Evolutionary conservation across 1,140 invertebrate species (phyloP).

Genomic region (Hypothenemus hampei): DNA sequence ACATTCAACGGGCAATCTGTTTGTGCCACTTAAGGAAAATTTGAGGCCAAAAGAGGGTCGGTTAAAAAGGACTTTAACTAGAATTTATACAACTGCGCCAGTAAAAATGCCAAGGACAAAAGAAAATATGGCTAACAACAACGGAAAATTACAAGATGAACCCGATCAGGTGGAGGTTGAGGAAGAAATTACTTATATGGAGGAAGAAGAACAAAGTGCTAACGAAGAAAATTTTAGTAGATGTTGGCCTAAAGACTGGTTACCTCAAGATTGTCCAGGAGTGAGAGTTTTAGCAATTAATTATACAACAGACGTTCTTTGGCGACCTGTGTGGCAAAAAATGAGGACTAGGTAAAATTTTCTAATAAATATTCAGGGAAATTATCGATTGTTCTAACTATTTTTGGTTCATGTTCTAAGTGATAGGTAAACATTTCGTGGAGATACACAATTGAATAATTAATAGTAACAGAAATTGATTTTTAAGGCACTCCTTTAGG

Average conservation of each 20-base stretch:
- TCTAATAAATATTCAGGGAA: too few species aligned
- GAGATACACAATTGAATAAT: too few species aligned
- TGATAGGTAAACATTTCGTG: too few species aligned
- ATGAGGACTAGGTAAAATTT: constrained; percentile 56
- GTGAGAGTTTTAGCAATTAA: constrained; percentile 63
- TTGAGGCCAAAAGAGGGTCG: constrained; percentile 6
- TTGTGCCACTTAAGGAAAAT: constrained; percentile 24
- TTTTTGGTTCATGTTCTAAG: too few species aligned
- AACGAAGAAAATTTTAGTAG: constrained; percentile 46
- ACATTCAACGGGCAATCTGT: constrained; percentile 27
- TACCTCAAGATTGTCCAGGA: constrained; percentile 60
- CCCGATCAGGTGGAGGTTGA: not conserved
- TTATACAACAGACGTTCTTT: constrained; percentile 64
- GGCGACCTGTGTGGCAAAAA: constrained; percentile 63
- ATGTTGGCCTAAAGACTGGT: constrained; percentile 67
- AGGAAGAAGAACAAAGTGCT: constrained; percentile 18
- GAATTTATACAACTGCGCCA: constrained; percentile 27
- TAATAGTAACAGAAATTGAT: too few species aligned
- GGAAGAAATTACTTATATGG: not conserved
- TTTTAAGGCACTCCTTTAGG: too few species aligned
- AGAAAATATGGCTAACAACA: constrained; percentile 14
- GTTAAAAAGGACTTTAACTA: constrained; percentile 33
- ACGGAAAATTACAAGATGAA: constrained; percentile 2
- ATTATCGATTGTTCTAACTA: too few species aligned
- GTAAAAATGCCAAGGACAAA: constrained; percentile 29